Evolutionary conservation across 1,140 invertebrate species (phyloP), one percentile per base, ranked within the genome.

Genomic region (Ceratina calcarata): DNA sequence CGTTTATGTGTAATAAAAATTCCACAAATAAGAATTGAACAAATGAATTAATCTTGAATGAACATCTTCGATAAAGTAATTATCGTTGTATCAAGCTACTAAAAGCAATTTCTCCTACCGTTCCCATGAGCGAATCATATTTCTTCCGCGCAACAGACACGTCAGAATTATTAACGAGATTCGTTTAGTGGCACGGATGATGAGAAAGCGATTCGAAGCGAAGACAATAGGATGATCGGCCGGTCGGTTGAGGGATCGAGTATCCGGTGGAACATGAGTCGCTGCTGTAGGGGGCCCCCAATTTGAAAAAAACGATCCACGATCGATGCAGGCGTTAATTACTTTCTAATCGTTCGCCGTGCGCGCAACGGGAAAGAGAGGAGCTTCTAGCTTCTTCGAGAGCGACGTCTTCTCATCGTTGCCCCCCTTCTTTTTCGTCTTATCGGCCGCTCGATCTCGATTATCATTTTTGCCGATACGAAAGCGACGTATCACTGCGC

Each of bases 321-420:
- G 27, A 62, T 18, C 49, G 72, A 84, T 80, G 68, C 45, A 57
- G 64, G 73, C 65, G 79, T 61, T 85, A 85, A 85, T 85, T 85
- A 75, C 84, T 85, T 85, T 81, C 84, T 82, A 85, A 85, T 85
- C 83, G 66, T 57, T 64, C 27, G 55, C 81, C 70, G 49, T 66
- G 16, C 2, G 15, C 57, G 78, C 60, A 27, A 64, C 62, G 68
- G 69, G 74, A 78, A 77, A 84, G 51, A 74, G 57, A 64, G 18
- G 27, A 66, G 61, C n/a, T 32, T 22, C 32, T 13, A 51, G 32
- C 20, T 72, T 13, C 20, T 13, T 15, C 8, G 60, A 70, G 55
- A 78, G 45, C 65, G 20, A 67, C 65, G 51, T 83, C 84, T 83
- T 73, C 37, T 45, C 37, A 45, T 77, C 58, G 69, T 64, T 64